Evolutionary conservation across 2,888 invertebrate genomes (phyloP).

Genomic region (Diarsia dahlii): DNA sequence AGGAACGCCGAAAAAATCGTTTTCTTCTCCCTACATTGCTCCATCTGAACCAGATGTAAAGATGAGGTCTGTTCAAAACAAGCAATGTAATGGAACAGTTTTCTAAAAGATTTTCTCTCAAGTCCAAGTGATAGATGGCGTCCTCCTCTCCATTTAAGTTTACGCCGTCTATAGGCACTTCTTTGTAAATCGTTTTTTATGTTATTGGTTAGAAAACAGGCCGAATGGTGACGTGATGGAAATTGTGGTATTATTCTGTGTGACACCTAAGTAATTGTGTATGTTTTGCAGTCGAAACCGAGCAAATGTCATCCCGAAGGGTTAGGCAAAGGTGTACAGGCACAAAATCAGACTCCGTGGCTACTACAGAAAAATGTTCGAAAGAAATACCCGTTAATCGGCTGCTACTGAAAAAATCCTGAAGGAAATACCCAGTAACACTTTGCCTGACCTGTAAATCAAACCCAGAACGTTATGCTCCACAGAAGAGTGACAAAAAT

Average conservation of each 20-base stretch:
- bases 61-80: not conserved
- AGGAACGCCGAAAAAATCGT: not conserved
- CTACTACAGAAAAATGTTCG: too few relatives aligned
- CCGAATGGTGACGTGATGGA: too few relatives aligned
- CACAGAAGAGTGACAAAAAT: not conserved
- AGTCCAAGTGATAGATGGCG: constrained; percentile 18
- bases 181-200: constrained; percentile 53
- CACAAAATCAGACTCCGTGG: too few relatives aligned
- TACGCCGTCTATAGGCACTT: constrained; percentile 45
- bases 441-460: too few relatives aligned
- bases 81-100: constrained; percentile 29
- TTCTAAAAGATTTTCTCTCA: constrained; percentile 1
- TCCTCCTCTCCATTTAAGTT: constrained; percentile 54
- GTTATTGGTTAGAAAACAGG: constrained; percentile 45
- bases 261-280: not conserved
- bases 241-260: constrained; percentile 1
- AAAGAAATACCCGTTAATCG: too few relatives aligned
- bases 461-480: too few relatives aligned
- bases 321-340: too few relatives aligned
- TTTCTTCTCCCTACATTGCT: constrained; percentile 15
- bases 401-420: too few relatives aligned
- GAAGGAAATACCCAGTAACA: too few relatives aligned
- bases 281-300: too few relatives aligned
- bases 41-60: not conserved
- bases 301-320: too few relatives aligned